Base-by-base conservation (phyloP, 2,113 vertebrate species). In the Pterophyllum scalare region DNA sequence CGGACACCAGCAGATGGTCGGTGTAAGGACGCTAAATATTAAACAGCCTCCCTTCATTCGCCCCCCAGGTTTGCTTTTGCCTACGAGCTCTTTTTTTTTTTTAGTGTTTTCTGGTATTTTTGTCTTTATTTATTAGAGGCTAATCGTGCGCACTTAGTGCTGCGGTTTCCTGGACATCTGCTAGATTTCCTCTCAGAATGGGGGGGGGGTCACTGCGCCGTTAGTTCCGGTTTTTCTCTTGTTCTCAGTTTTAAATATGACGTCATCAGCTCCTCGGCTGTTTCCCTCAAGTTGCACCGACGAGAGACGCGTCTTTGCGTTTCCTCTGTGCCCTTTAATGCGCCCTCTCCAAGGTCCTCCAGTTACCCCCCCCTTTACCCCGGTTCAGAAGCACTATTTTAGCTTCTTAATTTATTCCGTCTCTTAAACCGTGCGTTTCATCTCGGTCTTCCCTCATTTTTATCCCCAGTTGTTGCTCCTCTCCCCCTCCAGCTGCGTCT, bases 11-110 rank as follows among this genome's bases (percentile, higher is more conserved):
- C 95, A 95, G 95, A 96, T 95, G 96, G 94, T 86, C 80, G 82
- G 59, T 93, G 91, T 94, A 88, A 91, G 86, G 87, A 90, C 43
- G 19, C 92, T 93, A 94, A 95, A 95, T 96, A 95, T 95, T 94
- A 94, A 94, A 91, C 56, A 80, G 87, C 80, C 59, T 85, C 57
- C 56, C 49, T 84, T 87, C 84, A 40, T 75, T 67, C 46, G 38
- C 5, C 46, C 20, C 35, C 13, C 31, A 54, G 65, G 59, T 84
- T 80, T 64, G 38, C 33, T 62, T 57, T 77, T 35, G 79, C 80
- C 80, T 75, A 81, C 24, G 56, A 80, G 77, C 59, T 59, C 7
- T 15, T 79, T 70, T 85, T 49, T 87, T 2, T 70, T 84, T 49
- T 87, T 2, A 61, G 38, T 40, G 19, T 67, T 78, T 67, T 49